Evolutionary conservation across 2,113 vertebrate species (phyloP), one percentile per base, ranked within the genome.

Genomic region (Scatophagus argus): DNA sequence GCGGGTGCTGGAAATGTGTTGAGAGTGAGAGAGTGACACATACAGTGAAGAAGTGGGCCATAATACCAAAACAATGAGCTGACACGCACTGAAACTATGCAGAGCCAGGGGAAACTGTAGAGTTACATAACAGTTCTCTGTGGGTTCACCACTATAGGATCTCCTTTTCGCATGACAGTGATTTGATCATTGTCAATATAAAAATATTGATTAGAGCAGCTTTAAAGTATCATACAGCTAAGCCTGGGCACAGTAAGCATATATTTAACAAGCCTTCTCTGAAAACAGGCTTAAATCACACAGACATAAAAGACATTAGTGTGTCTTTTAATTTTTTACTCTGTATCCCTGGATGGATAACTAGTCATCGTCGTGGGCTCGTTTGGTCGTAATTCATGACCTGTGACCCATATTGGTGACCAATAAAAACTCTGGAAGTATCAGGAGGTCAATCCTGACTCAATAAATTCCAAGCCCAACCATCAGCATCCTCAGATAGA

Each of bases 371-470:
- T 76, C 32, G n/a, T 74, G 21, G 62, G 73, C 84, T 91, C 88
- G 86, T 92, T 89, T 86, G 82, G 78, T 79, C 67, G 84, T 91
- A 90, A 89, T 88, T 92, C 87, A 91, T 88, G 80, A 89, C 81
- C 89, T 82, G 61, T 54, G 58, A 93, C 82, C 88, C 80, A 83
- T 79, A 82, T 82, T 78, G 75, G 63, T 84, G 79, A 90, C 84
- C 79, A 77, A 84, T 89, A 88, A 91, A 91, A 90, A 56, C 39
- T 77, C 10, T 17, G 46, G 66, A 39, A 89, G 75, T 82, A 78
- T 84, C 60, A 65, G 76, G 83, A 82, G 86, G 87, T 93, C 85
- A 79, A 34, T 66, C 66, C 49, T 68, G 61, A 77, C 77, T 88
- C 84, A 66, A 84, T 94, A 93, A 93, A 93, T 92, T 82, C 74